Conservation (phyloP, 2,797 vertebrate genomes). For the Urophycis tenuis region DNA sequence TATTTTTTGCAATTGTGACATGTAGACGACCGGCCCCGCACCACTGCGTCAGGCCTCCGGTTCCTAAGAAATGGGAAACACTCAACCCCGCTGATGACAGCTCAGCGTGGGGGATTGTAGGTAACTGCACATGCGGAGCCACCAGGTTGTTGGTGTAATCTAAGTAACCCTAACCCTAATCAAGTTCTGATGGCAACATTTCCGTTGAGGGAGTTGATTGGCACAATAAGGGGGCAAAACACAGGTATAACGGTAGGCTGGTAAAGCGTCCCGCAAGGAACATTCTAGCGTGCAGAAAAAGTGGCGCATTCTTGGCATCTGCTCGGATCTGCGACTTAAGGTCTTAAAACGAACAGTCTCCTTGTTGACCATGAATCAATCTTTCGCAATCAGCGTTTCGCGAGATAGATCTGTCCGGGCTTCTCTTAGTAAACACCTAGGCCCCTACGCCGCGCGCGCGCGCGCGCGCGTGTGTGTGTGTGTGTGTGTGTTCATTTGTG, state of each 20-base stretch:
- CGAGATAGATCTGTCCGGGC: conserved; percentile 2
- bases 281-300: not conserved
- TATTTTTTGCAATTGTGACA: not conserved
- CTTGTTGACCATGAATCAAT: conserved; percentile 19
- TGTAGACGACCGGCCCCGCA: not conserved
- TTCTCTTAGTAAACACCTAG: conserved; percentile 4
- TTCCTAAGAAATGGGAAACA: not conserved
- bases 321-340: conserved; percentile 2
- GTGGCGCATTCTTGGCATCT: not conserved
- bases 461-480: too few relatives aligned
- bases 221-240: not conserved
- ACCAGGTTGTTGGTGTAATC: not conserved
- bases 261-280: not conserved
- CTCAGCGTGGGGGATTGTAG: not conserved
- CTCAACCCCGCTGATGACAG: not conserved
- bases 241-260: not conserved
- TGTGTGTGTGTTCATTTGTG: conserved; percentile 3
- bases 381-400: conserved; percentile 16
- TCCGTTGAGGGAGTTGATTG: not conserved
- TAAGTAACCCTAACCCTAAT: not conserved
- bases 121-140: not conserved
- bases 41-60: not conserved
- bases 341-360: conserved; percentile 2
- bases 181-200: not conserved
- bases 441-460: not conserved